Percentiles rank a stretch among this genome's conserved stretches.
Conservation (phyloP, 2,888 invertebrate genomes). For the Phlogophora meticulosa region DNA sequence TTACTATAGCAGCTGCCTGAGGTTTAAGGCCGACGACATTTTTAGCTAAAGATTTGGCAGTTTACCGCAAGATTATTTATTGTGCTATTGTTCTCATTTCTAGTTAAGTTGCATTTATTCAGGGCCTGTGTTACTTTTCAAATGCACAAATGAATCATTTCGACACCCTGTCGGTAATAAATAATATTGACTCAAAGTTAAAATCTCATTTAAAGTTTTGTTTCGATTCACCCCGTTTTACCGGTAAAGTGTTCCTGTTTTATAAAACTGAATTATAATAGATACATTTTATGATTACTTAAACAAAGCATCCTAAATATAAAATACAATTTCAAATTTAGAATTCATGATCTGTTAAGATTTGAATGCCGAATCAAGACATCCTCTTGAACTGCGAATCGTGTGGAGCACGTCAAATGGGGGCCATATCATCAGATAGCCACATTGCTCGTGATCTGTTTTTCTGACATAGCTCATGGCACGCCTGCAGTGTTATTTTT, state of each 20-base stretch:
- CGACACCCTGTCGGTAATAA: too few species aligned
- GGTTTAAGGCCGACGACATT: conserved; percentile 58
- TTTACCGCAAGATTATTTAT: conserved; percentile 65
- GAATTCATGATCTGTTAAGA: conserved; percentile 10
- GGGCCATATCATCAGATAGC: conserved; percentile 22
- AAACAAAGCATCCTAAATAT: neutral
- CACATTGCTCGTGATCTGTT: conserved; percentile 20
- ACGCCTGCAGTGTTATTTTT: neutral
- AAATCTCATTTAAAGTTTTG: too few species aligned
- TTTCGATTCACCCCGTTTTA: too few species aligned
- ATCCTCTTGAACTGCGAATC: neutral
- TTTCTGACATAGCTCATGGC: conserved; percentile 15
- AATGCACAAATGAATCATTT: conserved; percentile 15
- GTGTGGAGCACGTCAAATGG: conserved; percentile 28
- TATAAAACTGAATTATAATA: neutral
- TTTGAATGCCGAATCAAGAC: conserved; percentile 5
- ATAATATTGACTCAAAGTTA: too few species aligned
- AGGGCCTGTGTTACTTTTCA: conserved; percentile 49
- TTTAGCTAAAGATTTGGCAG: conserved; percentile 55
- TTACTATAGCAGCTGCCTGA: conserved; percentile 68
- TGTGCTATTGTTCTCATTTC: conserved; percentile 64
- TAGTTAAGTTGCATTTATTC: conserved; percentile 46
- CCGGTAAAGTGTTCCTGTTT: too few species aligned
- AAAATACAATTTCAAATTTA: neutral
- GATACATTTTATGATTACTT: too few species aligned